Base-by-base conservation (phyloP, 2,797 vertebrate genomes). In the Enteromius fasciolatus region DNA sequence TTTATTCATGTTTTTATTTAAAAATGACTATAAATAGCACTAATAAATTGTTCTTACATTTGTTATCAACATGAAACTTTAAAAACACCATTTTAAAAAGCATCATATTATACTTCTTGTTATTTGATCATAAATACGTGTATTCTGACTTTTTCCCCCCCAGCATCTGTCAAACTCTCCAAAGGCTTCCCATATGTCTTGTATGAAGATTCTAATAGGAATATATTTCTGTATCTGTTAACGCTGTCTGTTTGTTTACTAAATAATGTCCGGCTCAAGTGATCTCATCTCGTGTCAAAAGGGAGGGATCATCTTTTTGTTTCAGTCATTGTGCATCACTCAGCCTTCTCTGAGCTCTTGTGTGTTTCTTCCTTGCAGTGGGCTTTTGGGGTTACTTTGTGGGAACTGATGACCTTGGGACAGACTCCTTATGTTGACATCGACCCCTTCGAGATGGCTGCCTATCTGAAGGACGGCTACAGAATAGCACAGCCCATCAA, bases 401-500 rank as follows among this genome's bases (percentile, higher is more conserved):
- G 98, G 98, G 98, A 99, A 87, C 94, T 99, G 88, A 99, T 99
- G 98, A 99, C 98, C 11, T 91, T 99, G 90, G 98, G 98, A 78
- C 98, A 99, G 93, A 99, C 98, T 1, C 98, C 98, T 0, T 99
- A 99, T 1, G 97, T 99, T 5, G 98, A 99, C 91, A 98, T 99
- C 0, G 98, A 99, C 90, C 98, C 98, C 28, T 99, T 99, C 54
- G 98, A 99, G 94, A 99, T 99, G 98, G 98, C 97, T 0, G 97
- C 98, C 14, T 99, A 99, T 92, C 94, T 99, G 90, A 99, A 99
- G 92, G 98, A 99, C 1, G 98, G 98, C 61, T 99, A 98, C 94
- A 95, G 98, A 90, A 99, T 99, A 96, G 97, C 98, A 89, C 98
- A 99, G 86, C 98, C 98, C n/a, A 99, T 99, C 95, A 99, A 99